These are phyloP conservation scores for Folsomia manolachei DNA, from an alignment of 2,888 invertebrate genomes.

Conservation along the genomic window DNA sequence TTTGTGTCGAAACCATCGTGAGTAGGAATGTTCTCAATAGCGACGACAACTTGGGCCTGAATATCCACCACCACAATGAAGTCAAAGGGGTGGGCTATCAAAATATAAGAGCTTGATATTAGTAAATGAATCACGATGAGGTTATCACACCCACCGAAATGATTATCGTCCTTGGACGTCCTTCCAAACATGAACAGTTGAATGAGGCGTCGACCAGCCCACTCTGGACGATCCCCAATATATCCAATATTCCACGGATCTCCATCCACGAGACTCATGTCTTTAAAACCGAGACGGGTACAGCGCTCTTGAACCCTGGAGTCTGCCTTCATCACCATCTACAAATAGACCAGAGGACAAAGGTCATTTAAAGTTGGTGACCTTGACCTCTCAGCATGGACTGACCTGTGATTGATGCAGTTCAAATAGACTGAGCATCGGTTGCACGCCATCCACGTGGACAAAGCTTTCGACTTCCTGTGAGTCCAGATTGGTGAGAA, in stretches of 20 bases:
- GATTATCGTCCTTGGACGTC: slow-evolving; percentile 24
- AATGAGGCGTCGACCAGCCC: slow-evolving; percentile 23
- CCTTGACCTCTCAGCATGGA: neutral
- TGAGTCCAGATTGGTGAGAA: slow-evolving; percentile 26
- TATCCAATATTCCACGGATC: slow-evolving; percentile 36
- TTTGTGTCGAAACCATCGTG: slow-evolving; percentile 31
- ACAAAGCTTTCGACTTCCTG: slow-evolving; percentile 9
- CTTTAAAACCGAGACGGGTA: slow-evolving; percentile 17
- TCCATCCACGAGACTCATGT: slow-evolving; percentile 31
- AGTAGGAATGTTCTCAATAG: slow-evolving; percentile 31
- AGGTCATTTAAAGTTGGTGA: neutral
- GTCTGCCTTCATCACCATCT: slow-evolving; percentile 11
- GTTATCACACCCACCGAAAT: slow-evolving; percentile 19
- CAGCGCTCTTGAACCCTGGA: slow-evolving; percentile 18
- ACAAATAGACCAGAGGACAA: neutral
- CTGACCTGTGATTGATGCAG: slow-evolving; percentile 17
- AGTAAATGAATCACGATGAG: neutral
- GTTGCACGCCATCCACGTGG: slow-evolving; percentile 5
- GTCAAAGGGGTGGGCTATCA: slow-evolving; percentile 38
- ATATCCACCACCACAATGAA: slow-evolving; percentile 30
- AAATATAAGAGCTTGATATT: neutral
- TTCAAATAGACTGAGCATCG: slow-evolving; percentile 21
- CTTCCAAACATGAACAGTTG: slow-evolving; percentile 31
- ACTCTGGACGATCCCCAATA: slow-evolving; percentile 27
- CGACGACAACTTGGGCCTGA: slow-evolving; percentile 15